phyloP scores from a whole-genome alignment of 2,797 vertebrate genomes.

The Sebastes wilsoni region DNA sequence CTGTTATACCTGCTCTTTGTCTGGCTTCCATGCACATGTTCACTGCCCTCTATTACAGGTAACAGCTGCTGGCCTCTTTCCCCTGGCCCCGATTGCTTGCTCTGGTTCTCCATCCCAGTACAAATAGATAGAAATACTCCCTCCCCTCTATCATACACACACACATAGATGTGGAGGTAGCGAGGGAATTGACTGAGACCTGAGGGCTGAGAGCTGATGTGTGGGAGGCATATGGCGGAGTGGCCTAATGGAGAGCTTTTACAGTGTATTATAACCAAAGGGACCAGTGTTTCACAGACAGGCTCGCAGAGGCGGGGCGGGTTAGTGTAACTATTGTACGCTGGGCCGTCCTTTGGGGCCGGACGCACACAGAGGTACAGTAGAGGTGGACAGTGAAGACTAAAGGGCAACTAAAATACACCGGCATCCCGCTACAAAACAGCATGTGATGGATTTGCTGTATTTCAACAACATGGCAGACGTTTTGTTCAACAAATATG shows the following conservation, averaged over 20 bases:
- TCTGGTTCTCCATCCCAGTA: constrained; percentile 15
- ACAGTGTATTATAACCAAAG: constrained; percentile 38
- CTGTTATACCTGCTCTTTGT: neutral
- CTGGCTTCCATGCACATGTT: neutral
- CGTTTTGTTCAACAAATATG: neutral
- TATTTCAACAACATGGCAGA: neutral
- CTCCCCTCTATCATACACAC: neutral
- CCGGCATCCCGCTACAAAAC: neutral
- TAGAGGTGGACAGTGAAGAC: neutral
- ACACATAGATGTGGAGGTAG: constrained; percentile 14
- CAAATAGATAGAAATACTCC: constrained; percentile 22
- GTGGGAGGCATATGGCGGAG: constrained; percentile 54
- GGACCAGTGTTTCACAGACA: constrained; percentile 23
- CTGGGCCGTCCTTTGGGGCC: neutral
- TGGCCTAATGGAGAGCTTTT: constrained; percentile 60
- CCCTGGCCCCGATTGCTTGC: constrained; percentile 3
- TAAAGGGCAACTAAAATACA: neutral
- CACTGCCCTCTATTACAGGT: constrained; percentile 18
- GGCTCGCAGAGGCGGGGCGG: neutral
- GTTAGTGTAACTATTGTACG: constrained; percentile 3
- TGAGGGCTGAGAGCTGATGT: constrained; percentile 44
- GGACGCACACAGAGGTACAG: neutral
- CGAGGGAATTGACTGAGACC: constrained; percentile 51
- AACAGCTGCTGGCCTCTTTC: constrained; percentile 45
- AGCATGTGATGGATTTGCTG: neutral